A percentile compares a stretch with the other conserved stretches of the same genome.
phyloP scores from a whole-genome alignment of 2,113 vertebrate genomes.

The Ageneiosus marmoratus region DNA sequence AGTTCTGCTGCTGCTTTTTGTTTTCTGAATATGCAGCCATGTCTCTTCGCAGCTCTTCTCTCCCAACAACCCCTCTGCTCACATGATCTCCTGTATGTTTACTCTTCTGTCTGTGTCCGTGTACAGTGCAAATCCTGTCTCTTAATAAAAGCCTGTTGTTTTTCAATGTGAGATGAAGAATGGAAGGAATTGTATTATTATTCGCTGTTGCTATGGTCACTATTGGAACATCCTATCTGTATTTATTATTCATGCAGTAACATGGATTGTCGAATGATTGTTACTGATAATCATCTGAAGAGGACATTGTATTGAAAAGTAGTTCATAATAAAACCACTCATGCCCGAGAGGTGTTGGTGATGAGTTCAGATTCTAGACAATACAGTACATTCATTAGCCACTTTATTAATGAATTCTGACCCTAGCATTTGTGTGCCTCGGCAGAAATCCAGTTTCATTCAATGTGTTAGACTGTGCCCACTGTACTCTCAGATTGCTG shows the following conservation, averaged over 20 bases:
- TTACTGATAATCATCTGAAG: constrained; percentile 73
- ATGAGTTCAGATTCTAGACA: constrained; percentile 17
- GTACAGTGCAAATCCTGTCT: constrained; percentile 80
- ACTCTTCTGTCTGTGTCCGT: constrained; percentile 74
- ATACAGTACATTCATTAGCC: not conserved
- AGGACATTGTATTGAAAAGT: constrained; percentile 67
- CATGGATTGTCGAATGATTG: constrained; percentile 71
- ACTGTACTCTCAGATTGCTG: not conserved
- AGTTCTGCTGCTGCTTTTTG: constrained; percentile 54
- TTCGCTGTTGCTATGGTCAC: constrained; percentile 73
- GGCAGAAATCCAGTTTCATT: not conserved
- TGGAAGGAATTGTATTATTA: constrained; percentile 75
- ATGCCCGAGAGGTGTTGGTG: constrained; percentile 55
- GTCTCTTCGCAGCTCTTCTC: constrained; percentile 46
- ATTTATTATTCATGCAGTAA: constrained; percentile 75
- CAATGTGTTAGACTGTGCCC: not conserved
- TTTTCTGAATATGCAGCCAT: constrained; percentile 70
- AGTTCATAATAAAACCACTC: constrained; percentile 79
- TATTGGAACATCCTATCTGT: constrained; percentile 69
- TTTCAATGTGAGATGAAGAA: constrained; percentile 77
- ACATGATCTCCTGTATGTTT: constrained; percentile 67
- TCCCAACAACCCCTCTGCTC: constrained; percentile 22
- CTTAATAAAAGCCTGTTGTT: constrained; percentile 79
- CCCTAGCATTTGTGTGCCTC: not conserved
- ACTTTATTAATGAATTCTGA: not conserved